phyloP scores from a whole-genome alignment of 2,113 vertebrate species.

The Heteronetta atricapilla region DNA sequence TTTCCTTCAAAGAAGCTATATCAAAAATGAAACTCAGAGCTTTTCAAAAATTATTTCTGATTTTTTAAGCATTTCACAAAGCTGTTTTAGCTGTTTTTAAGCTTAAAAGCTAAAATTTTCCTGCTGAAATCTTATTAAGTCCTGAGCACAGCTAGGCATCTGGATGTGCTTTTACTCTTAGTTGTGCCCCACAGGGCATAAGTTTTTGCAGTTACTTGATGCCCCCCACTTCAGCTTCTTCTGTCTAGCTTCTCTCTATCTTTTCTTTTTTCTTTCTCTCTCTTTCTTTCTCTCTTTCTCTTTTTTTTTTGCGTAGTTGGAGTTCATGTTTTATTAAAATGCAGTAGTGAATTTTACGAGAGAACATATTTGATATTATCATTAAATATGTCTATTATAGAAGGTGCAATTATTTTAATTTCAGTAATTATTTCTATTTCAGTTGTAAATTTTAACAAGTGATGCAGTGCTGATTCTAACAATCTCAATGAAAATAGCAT shows the following conservation, averaged over 20 bases:
- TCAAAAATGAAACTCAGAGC: not conserved
- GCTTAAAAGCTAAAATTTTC: not conserved
- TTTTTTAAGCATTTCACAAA: not conserved
- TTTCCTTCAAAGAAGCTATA: not conserved
- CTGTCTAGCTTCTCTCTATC: not conserved
- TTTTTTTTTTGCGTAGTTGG: not conserved
- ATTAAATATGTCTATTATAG: not conserved
- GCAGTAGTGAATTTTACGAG: not conserved
- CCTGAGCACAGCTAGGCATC: not conserved
- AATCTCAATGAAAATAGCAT: not conserved
- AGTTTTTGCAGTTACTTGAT: not conserved
- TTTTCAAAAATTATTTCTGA: not conserved
- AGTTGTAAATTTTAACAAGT: not conserved
- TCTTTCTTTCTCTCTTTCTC: too few species aligned
- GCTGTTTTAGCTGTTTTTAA: not conserved
- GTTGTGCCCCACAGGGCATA: not conserved
- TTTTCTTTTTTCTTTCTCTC: not conserved
- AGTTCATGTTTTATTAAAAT: not conserved
- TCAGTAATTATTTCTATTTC: not conserved
- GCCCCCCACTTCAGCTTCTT: not conserved
- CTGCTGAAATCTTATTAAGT: not conserved
- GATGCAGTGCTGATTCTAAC: not conserved
- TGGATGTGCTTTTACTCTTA: not conserved
- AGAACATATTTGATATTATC: not conserved
- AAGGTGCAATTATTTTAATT: not conserved